Base-by-base conservation (phyloP, 1,140 invertebrate genomes). In the Armadillidium nasatum region DNA sequence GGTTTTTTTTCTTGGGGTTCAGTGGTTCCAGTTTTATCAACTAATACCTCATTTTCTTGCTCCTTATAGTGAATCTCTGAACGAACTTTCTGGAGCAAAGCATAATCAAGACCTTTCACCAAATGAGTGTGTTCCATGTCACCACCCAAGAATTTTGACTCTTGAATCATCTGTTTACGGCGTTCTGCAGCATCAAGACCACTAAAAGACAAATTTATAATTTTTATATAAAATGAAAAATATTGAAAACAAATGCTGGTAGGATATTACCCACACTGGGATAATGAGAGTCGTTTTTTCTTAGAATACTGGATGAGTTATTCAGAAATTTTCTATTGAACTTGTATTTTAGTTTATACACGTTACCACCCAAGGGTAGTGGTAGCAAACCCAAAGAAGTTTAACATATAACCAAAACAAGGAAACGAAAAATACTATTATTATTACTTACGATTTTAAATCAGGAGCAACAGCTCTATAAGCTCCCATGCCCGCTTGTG, bases 121-220 rank as follows among this genome's bases (percentile, higher is more conserved):
- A 99, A 97, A 87, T 99, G 98, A 85, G 98, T 99, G 83, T 99
- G 97, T 82, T 99, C 96, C 93, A 99, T 98, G 85, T 99, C 98
- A 90, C 98, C 98, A 84, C 98, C 98, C 86, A 99, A 93, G 86
- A 96, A 99, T 87, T 99, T 99, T 0, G 97, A 99, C 85, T 99
- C 96, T 85, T 99, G 95, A 84, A 99, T 99, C 87, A 97, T 91
- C 84, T 98, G 94, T 46, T 95, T 89, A 60, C 97, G 88, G 68
- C 95, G 88, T 86, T 98, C 96, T n/a, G 96, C 96, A 44, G 95
- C 95, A 87, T 98, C 96, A 60, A 77, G 66, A 22, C 78, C 80
- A 15, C 80, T 81, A 71, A 73, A 73, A 44, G 21, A 72, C 23
- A 73, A 73, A 44, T 13, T 44, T 11, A 15, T 44, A 19, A 11